Conservation (phyloP, 35 echinoderm and acorn worm species). For the Holothuria glaberrima region DNA sequence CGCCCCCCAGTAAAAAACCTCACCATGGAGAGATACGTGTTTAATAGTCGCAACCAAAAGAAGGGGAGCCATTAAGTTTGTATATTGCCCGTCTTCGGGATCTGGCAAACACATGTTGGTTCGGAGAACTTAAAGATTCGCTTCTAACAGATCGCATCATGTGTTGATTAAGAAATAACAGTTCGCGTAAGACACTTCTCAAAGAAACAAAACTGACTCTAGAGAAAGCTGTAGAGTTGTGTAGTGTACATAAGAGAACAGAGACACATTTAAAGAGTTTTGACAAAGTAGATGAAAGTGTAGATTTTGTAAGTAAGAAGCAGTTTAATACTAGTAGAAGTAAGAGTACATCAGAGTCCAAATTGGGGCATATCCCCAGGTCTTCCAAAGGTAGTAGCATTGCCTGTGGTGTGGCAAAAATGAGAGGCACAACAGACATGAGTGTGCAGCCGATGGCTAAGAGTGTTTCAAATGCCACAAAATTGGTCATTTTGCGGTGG, state of each 20-base stretch:
- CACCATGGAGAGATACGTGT: conserved; percentile 30
- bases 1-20: neutral
- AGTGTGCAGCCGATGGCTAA: neutral
- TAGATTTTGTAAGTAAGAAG: neutral
- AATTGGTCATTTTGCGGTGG: neutral
- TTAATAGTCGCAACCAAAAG: conserved; percentile 15
- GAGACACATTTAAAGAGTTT: neutral
- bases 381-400: neutral
- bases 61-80: neutral
- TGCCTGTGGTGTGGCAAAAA: neutral
- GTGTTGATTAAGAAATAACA: neutral
- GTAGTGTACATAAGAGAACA: neutral
- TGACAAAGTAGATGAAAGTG: neutral
- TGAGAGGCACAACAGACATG: neutral
- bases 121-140: conserved; percentile 1
- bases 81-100: neutral
- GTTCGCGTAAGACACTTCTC: neutral
- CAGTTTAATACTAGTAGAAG: too few relatives aligned
- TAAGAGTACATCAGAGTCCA: neutral
- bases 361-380: neutral
- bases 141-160: neutral
- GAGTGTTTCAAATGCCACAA: conserved; percentile 35
- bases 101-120: conserved; percentile 1
- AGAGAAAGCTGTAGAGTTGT: neutral
- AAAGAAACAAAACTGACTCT: neutral